Conservation (phyloP, 1,140 invertebrate genomes). For the Helicoverpa armigera region DNA sequence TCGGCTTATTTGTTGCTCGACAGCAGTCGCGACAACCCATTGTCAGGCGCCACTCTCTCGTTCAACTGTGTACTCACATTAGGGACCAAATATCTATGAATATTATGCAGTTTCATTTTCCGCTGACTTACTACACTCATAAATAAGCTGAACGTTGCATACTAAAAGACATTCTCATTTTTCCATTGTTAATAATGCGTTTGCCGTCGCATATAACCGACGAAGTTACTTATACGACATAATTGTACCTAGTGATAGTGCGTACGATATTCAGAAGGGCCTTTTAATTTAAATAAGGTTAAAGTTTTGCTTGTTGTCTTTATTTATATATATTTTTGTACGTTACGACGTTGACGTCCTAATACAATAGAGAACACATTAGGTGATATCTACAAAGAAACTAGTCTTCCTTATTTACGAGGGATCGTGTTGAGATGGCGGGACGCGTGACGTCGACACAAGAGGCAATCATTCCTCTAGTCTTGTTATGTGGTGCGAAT, state of each 20-base stretch:
- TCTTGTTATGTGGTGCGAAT: slow-evolving; percentile 85
- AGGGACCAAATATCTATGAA: slow-evolving; percentile 78
- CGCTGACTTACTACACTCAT: slow-evolving; percentile 10
- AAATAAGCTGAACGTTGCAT: slow-evolving; percentile 53
- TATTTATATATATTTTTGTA: slow-evolving; percentile 85
- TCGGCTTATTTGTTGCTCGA: slow-evolving; percentile 33
- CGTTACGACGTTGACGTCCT: slow-evolving; percentile 69
- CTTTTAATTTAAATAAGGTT: slow-evolving; percentile 82
- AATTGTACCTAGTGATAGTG: slow-evolving; percentile 71
- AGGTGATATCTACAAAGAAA: slow-evolving; percentile 82
- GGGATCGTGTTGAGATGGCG: slow-evolving; percentile 66
- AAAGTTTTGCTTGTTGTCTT: slow-evolving; percentile 83
- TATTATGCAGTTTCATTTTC: slow-evolving; percentile 45
- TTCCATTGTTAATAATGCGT: slow-evolving; percentile 65
- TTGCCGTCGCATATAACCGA: slow-evolving; percentile 63
- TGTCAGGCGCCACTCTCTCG: slow-evolving; percentile 36
- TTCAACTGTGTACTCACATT: slow-evolving; percentile 62
- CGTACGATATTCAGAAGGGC: slow-evolving; percentile 79
- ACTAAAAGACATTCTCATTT: slow-evolving; percentile 79
- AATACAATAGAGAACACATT: slow-evolving; percentile 79
- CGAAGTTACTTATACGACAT: slow-evolving; percentile 63
- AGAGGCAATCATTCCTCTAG: slow-evolving; percentile 86
- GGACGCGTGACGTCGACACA: slow-evolving; percentile 63
- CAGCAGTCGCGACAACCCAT: slow-evolving; percentile 19
- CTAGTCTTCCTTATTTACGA: slow-evolving; percentile 85